A percentile compares a stretch with the other conserved stretches of the same genome.
Evolutionary conservation across 1,140 invertebrate species (phyloP).

Genomic region (Kradibia gibbosae): DNA sequence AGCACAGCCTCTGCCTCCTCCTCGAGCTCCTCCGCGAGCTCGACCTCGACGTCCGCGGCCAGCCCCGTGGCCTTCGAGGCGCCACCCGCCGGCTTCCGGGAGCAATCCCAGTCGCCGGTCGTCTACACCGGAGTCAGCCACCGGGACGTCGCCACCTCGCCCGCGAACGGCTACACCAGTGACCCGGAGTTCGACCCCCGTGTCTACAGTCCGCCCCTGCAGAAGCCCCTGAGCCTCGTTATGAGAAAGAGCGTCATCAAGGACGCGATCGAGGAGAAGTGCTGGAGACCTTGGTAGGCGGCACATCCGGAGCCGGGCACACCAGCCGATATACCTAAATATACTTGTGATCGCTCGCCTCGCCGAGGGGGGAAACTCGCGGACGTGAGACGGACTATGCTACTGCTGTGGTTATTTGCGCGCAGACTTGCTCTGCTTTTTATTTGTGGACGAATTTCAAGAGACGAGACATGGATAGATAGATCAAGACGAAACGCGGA

Average conservation of each 20-base stretch:
- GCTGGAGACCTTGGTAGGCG: constrained; percentile 82
- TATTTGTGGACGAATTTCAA: constrained; percentile 19
- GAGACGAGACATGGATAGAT: background rate
- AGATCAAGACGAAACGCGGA: too few relatives aligned
- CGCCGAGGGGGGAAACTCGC: constrained; percentile 4
- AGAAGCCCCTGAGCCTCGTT: constrained; percentile 80
- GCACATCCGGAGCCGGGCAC: background rate
- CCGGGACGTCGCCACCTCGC: constrained; percentile 68
- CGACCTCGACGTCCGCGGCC: constrained; percentile 68
- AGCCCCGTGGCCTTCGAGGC: constrained; percentile 69
- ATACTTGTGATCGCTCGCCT: constrained; percentile 35
- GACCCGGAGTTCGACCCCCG: constrained; percentile 68
- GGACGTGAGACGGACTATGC: constrained; percentile 30
- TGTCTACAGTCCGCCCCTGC: constrained; percentile 73
- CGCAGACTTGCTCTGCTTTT: background rate
- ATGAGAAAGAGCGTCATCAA: constrained; percentile 76
- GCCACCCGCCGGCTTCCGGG: constrained; percentile 63
- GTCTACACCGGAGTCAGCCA: constrained; percentile 69
- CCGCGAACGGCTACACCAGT: constrained; percentile 67
- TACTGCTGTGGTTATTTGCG: background rate
- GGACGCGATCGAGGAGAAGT: constrained; percentile 71
- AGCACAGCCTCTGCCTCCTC: constrained; percentile 79
- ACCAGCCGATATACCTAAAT: background rate
- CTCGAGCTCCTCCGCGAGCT: constrained; percentile 70
- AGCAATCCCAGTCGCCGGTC: constrained; percentile 65